Base-by-base conservation (phyloP, 2,888 invertebrate species). In the Scaptomyza caliginosa region DNA sequence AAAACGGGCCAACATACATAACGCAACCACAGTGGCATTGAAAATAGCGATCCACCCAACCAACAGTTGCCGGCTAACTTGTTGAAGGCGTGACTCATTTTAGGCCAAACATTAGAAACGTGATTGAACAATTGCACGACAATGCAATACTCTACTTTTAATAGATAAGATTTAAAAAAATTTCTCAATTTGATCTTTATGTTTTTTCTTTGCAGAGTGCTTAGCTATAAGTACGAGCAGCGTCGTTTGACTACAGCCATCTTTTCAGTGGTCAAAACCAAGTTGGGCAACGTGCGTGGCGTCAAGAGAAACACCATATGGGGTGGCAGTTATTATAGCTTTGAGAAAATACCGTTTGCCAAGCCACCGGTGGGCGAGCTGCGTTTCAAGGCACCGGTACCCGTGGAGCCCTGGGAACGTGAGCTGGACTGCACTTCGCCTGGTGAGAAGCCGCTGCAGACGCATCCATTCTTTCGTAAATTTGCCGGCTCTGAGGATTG, bases 401-500 rank as follows among this genome's bases (percentile, higher is more conserved):
- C 92, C 2, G 87, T 88, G 0, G 83, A 87, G 23, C 75, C 91
- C 23, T 93, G 93, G 93, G 71, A 71, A 0, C 90, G 86, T 1
- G 77, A 92, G 0, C 72, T 90, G 57, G 92, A 93, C 69, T 92
- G 92, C 32, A 90, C 91, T 0, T 74, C 86, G 4, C 86, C 90
- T 36, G 89, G 89, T 0, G 85, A 89, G 13, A 77, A 88, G 48
- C 90, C 90, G 11, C 69, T 91, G 54, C 91, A 92, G 64, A 77
- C 82, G 2, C 88, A 91, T 72, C 67, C 86, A 32, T 71, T 91
- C 16, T 84, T 88, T 32, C 74, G 89, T 10, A 90, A 91, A 64
- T 85, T 88, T 45, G 88, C 92, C 7, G 93, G 93, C 26, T 88
- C 90, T 2, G 93, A 93, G 82, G 93, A 93, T 78, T 93, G 93